Evolutionary conservation across 2,797 vertebrate species (phyloP).

Genomic region (Sebastes paucispinis): DNA sequence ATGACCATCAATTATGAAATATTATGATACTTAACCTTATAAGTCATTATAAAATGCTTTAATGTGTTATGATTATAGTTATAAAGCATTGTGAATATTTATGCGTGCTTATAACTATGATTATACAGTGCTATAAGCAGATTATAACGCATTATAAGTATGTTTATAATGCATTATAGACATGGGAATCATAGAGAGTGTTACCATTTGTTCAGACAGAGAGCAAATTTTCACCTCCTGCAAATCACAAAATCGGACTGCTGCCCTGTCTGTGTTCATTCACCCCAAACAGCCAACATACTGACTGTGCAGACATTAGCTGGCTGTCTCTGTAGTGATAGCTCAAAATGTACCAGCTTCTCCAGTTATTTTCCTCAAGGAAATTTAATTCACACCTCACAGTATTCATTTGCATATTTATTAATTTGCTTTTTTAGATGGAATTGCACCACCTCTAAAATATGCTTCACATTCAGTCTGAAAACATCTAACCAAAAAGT

Average conservation of each 20-base stretch:
- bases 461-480: background rate
- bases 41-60: no score
- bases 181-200: no score
- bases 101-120: no score
- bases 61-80: no score
- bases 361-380: background rate
- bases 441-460: background rate
- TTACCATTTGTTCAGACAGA: no score
- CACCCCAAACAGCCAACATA: background rate
- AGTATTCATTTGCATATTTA: background rate
- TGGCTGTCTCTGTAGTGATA: background rate
- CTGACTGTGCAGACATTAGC: background rate
- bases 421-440: background rate
- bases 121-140: no score
- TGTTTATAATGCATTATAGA: no score
- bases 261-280: background rate
- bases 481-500: background rate
- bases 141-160: rapidly evolving
- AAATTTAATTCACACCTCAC: background rate
- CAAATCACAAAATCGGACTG: background rate
- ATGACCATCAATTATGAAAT: no score
- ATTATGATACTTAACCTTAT: no score
- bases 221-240: background rate
- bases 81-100: no score
- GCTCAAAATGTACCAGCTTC: background rate